phyloP scores from a whole-genome alignment of 1,140 invertebrate genomes.

The Drosophila simulans region DNA sequence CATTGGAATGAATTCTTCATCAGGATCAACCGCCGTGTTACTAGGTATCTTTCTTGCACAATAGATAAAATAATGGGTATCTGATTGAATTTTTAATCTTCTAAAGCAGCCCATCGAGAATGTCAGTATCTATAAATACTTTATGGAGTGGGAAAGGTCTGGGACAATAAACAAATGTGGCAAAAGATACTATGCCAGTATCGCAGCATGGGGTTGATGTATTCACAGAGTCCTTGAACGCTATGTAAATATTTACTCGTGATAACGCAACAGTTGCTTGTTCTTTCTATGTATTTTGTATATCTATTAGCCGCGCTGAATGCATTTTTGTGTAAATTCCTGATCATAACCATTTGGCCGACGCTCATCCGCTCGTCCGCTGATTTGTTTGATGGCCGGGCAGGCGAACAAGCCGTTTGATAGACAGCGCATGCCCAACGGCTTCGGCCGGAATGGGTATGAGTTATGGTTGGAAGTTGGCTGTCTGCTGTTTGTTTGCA shows the following conservation, averaged over 20 bases:
- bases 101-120: too few species aligned
- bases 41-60: too few species aligned
- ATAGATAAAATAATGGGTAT: too few species aligned
- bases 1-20: too few species aligned
- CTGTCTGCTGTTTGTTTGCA: constrained; percentile 50
- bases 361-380: not conserved
- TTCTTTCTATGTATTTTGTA: constrained; percentile 38
- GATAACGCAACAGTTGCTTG: constrained; percentile 56
- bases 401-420: constrained; percentile 16
- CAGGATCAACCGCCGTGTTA: too few species aligned
- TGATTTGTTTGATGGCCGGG: constrained; percentile 5
- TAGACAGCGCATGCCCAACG: constrained; percentile 38
- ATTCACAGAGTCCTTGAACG: constrained; percentile 51
- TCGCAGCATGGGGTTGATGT: constrained; percentile 46
- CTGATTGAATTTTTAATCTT: too few species aligned
- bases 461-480: constrained; percentile 34
- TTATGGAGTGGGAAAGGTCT: too few species aligned
- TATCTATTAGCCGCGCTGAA: constrained; percentile 62
- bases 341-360: constrained; percentile 30
- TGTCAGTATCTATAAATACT: too few species aligned
- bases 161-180: too few species aligned
- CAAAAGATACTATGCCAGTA: constrained; percentile 10
- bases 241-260: constrained; percentile 63
- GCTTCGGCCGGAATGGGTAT: constrained; percentile 4
- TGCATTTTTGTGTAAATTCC: constrained; percentile 76